A percentile compares a stretch with the other conserved stretches of the same genome.
These are phyloP conservation scores for Onychostoma macrolepis DNA, from an alignment of 2,113 vertebrate species.

Conservation along the genomic window DNA sequence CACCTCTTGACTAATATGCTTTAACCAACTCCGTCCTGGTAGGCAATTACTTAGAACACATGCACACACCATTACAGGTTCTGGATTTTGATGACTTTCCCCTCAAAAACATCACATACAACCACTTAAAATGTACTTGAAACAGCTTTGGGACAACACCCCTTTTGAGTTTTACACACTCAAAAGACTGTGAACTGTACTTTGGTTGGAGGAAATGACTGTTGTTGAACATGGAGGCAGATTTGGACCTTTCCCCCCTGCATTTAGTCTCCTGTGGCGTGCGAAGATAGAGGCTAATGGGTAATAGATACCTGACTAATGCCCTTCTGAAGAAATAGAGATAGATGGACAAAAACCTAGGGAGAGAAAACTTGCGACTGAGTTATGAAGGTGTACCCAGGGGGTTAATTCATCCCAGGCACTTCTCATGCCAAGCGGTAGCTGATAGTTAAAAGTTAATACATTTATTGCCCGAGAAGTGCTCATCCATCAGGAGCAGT, in stretches of 20 bases:
- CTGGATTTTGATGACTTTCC: neutral
- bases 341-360: conserved; percentile 62
- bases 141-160: conserved; percentile 14
- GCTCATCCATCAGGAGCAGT: conserved; percentile 87
- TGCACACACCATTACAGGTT: neutral
- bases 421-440: conserved; percentile 72
- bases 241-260: conserved; percentile 1
- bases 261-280: conserved; percentile 25
- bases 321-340: conserved; percentile 63
- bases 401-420: conserved; percentile 71
- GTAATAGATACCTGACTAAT: conserved; percentile 73
- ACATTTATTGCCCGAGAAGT: conserved; percentile 85
- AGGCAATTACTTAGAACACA: conserved; percentile 42
- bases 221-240: conserved; percentile 42
- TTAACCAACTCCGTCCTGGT: conserved; percentile 45
- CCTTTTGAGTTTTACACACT: conserved; percentile 11
- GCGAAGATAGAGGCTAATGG: conserved; percentile 60
- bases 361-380: conserved; percentile 60
- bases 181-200: conserved; percentile 11
- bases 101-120: neutral
- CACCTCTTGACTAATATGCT: conserved; percentile 38
- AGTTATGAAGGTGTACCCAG: conserved; percentile 72
- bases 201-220: conserved; percentile 41
- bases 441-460: conserved; percentile 85
- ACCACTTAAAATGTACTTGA: neutral